phyloP scores from a whole-genome alignment of 2,888 invertebrate species.

The Oscheius sp. region DNA sequence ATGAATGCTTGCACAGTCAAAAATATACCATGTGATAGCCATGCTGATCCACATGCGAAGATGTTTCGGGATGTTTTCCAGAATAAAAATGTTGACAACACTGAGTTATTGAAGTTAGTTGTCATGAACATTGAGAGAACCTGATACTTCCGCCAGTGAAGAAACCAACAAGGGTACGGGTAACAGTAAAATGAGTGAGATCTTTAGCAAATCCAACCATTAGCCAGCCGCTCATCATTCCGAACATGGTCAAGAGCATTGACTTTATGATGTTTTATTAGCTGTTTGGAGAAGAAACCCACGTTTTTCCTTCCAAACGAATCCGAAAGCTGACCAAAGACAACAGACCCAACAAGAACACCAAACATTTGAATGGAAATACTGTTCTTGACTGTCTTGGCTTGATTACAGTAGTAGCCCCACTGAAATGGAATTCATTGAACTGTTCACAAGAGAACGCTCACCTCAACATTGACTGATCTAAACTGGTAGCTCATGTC shows the following conservation, averaged over 20 bases:
- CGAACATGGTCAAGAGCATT: slow-evolving; percentile 41
- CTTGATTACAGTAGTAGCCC: slow-evolving; percentile 51
- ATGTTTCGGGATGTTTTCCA: slow-evolving; percentile 69
- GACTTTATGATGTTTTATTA: slow-evolving; percentile 29
- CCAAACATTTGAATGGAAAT: slow-evolving; percentile 69
- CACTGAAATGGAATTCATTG: slow-evolving; percentile 43
- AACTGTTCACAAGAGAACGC: background rate
- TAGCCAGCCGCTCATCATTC: slow-evolving; percentile 49
- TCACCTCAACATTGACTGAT: slow-evolving; percentile 60
- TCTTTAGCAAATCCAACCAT: slow-evolving; percentile 42
- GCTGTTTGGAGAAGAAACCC: background rate
- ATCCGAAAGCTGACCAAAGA: slow-evolving; percentile 68
- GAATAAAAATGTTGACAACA: slow-evolving; percentile 60
- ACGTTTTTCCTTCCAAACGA: slow-evolving; percentile 57
- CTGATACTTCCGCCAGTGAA: slow-evolving; percentile 54
- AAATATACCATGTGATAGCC: slow-evolving; percentile 49
- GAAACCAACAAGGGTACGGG: slow-evolving; percentile 49
- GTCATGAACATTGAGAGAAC: slow-evolving; percentile 30
- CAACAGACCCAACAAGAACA: slow-evolving; percentile 62
- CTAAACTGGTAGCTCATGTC: slow-evolving; percentile 50
- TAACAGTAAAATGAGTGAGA: slow-evolving; percentile 47
- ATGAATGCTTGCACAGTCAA: background rate
- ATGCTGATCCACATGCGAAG: slow-evolving; percentile 65
- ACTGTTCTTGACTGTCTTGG: slow-evolving; percentile 54
- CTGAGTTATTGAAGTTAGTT: slow-evolving; percentile 41